Percentiles rank a stretch among this genome's conserved stretches.
Evolutionary conservation across 2,888 invertebrate species (phyloP).

Genomic region (Xestia c-nigrum): DNA sequence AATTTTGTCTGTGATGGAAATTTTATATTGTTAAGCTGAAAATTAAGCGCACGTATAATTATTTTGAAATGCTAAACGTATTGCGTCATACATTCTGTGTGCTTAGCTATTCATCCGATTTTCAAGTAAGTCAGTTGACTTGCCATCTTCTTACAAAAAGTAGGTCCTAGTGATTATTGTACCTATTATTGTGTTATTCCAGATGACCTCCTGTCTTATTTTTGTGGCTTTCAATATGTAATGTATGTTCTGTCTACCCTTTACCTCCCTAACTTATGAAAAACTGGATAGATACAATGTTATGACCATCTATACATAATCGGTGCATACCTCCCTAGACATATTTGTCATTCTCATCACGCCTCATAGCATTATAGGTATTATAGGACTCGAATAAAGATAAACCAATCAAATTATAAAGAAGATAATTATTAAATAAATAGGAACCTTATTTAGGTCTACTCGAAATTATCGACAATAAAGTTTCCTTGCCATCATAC

Average conservation of each 20-base stretch:
- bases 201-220: neutral
- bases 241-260: neutral
- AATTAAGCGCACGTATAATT: slow-evolving; percentile 80
- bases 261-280: neutral
- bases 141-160: neutral
- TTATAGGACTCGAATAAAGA: slow-evolving; percentile 8
- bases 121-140: neutral
- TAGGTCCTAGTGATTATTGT: neutral
- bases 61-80: slow-evolving; percentile 71
- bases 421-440: slow-evolving; percentile 5
- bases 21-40: slow-evolving; percentile 89
- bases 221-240: neutral
- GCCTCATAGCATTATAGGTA: slow-evolving; percentile 9
- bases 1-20: slow-evolving; percentile 90
- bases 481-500: slow-evolving; percentile 49
- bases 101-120: slow-evolving; percentile 40
- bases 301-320: neutral
- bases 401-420: slow-evolving; percentile 25
- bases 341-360: neutral
- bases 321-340: neutral
- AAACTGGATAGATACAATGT: neutral
- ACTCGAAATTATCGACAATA: slow-evolving; percentile 61
- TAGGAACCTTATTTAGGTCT: slow-evolving; percentile 4
- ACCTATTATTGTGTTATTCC: neutral
- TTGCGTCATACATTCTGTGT: slow-evolving; percentile 78